Percentiles rank a stretch among this genome's conserved stretches.
phyloP scores from a whole-genome alignment of 2,888 invertebrate species.

The Pantelozetes paolii region DNA sequence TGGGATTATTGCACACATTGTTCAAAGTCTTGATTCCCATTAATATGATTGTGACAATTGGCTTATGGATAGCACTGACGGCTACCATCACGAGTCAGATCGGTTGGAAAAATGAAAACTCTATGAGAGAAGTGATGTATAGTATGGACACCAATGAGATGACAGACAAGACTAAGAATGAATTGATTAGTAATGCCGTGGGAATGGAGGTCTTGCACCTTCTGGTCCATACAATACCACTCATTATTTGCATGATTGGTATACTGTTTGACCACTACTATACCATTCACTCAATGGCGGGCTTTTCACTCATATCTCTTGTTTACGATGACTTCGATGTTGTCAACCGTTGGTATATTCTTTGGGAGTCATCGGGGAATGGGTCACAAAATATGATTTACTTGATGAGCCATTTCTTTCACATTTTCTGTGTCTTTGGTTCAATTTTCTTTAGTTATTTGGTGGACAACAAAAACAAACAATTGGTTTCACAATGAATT shows the following conservation, averaged over 20 bases:
- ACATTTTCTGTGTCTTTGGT: neutral
- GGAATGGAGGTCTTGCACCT: slow-evolving; percentile 14
- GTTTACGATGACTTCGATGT: slow-evolving; percentile 20
- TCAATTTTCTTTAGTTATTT: neutral
- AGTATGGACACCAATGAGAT: neutral
- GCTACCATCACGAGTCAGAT: neutral
- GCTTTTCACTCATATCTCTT: neutral
- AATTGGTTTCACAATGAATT: no score
- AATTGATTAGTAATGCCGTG: neutral
- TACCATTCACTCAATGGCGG: slow-evolving; percentile 3
- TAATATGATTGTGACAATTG: neutral
- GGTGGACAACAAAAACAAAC: no score
- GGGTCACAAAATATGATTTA: neutral
- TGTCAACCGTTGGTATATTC: neutral
- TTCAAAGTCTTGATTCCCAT: neutral
- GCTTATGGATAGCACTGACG: neutral
- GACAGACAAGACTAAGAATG: neutral
- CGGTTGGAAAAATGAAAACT: neutral
- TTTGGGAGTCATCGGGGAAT: neutral
- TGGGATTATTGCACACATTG: neutral
- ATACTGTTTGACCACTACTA: neutral
- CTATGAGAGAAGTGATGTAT: slow-evolving; percentile 8
- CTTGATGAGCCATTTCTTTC: neutral
- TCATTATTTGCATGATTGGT: neutral
- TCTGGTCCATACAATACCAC: neutral